phyloP scores from a whole-genome alignment of 2,113 vertebrate genomes.

The Ancistrus triradiatus region DNA sequence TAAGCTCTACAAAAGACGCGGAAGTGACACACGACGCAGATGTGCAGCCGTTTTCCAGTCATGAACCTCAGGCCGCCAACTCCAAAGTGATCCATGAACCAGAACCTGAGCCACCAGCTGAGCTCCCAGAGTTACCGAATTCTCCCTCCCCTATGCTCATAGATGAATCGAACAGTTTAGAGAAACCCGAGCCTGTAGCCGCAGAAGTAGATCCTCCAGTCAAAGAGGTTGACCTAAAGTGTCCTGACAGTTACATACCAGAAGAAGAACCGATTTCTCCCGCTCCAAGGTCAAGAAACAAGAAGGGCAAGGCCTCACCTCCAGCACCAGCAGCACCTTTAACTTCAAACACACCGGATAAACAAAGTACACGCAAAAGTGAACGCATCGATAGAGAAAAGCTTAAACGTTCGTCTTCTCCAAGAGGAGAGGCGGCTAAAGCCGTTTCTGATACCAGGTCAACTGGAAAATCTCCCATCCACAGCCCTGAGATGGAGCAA shows the following conservation, averaged over 20 bases:
- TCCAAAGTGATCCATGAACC: constrained; percentile 65
- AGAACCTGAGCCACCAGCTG: constrained; percentile 58
- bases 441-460: constrained; percentile 71
- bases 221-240: constrained; percentile 59
- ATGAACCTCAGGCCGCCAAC: constrained; percentile 72
- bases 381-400: constrained; percentile 95
- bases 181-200: constrained; percentile 56
- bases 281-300: constrained; percentile 82
- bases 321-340: constrained; percentile 60
- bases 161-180: constrained; percentile 62
- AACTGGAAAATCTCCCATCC: constrained; percentile 81
- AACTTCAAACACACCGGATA: constrained; percentile 66
- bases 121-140: constrained; percentile 49
- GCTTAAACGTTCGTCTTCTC: constrained; percentile 84
- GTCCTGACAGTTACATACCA: constrained; percentile 64
- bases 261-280: constrained; percentile 66
- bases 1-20: constrained; percentile 56
- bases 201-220: constrained; percentile 46
- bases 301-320: constrained; percentile 75
- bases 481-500: constrained; percentile 73
- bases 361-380: constrained; percentile 88
- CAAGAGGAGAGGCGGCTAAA: constrained; percentile 81
- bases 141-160: constrained; percentile 51
- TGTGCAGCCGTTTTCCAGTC: constrained; percentile 57
- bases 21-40: constrained; percentile 20